These are phyloP conservation scores for Dioctria linearis DNA, from an alignment of 2,888 invertebrate species.

Conservation along the genomic window DNA sequence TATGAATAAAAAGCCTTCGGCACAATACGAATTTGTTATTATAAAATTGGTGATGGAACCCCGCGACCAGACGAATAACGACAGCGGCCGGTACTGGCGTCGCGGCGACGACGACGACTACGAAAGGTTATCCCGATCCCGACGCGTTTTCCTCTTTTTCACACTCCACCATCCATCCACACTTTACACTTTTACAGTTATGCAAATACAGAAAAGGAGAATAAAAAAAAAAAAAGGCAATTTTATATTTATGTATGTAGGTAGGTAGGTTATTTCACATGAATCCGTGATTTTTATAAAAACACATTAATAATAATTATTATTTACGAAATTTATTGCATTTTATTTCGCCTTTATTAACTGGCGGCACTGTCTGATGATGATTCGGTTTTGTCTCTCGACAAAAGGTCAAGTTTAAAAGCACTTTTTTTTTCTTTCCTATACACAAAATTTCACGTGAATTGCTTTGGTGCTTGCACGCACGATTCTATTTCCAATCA, in stretches of 20 bases:
- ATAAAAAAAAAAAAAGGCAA: too few species aligned
- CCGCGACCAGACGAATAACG: too few species aligned
- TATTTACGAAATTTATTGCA: neutral
- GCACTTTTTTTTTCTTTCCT: neutral
- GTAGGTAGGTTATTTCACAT: too few species aligned
- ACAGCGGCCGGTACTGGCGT: neutral
- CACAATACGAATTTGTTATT: neutral
- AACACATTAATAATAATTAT: neutral
- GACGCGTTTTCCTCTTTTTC: neutral
- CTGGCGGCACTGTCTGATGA: neutral
- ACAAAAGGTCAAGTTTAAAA: slow-evolving; percentile 52
- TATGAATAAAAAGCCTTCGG: too few species aligned
- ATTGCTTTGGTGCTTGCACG: neutral
- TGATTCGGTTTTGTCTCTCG: too few species aligned
- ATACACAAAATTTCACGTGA: slow-evolving; percentile 31
- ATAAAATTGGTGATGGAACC: neutral
- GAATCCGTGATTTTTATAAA: neutral
- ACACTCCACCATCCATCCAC: neutral
- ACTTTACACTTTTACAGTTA: neutral
- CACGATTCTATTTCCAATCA: slow-evolving; percentile 9
- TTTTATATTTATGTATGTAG: too few species aligned
- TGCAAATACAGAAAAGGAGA: neutral
- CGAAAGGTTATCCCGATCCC: neutral
- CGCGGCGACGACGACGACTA: neutral
- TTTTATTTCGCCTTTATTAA: slow-evolving; percentile 9